Evolutionary conservation across 2,797 vertebrate genomes (phyloP), one percentile per base, ranked within the genome.

Genomic region (Pteronotus mesoamericanus): DNA sequence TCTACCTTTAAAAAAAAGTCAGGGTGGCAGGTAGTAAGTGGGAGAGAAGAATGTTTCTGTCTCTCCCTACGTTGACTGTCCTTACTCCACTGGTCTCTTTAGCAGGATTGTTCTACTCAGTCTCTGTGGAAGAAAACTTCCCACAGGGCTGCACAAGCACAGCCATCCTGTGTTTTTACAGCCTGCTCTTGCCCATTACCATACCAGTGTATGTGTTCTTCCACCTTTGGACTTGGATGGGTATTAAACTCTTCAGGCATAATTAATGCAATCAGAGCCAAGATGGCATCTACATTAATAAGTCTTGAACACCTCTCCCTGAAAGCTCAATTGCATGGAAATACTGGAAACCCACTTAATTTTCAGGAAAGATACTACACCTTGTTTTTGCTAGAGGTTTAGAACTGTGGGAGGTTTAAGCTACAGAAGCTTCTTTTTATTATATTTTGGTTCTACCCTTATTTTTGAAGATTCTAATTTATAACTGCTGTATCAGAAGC

Each of bases 211-310:
- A n/a, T n/a, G n/a, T n/a, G n/a, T n/a, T n/a, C n/a, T n/a, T n/a
- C n/a, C n/a, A 99, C 97, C 98, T 99, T 1, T 99, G 99, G 99
- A 99, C 99, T 89, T 99, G 99, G 99, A 99, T 99, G 98, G 99
- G 99, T 57, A 99, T 99, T 97, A 99, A 99, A 94, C 99, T 99
- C 85, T 99, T 99, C 66, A 98, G 99, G 85, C 99, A 99, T 98
- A 99, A 99, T 98, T 99, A 98, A 94, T 42, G 48, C 24, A 59
- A 1, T 44, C 44, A 51, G 37, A 72, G 16, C 29, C 68, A n/a
- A 59, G 42, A 39, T 42, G 26, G 29, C 32, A 0, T 7, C 21
- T 75, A 5, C 29, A 5, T 51, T 53, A 51, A 42, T 44, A n/a
- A 0, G 5, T 61, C 39, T n/a, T 26, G 32, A 71, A 48, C 26